Base-by-base conservation (phyloP, 2,113 vertebrate species). In the Ariopsis seemanni region DNA sequence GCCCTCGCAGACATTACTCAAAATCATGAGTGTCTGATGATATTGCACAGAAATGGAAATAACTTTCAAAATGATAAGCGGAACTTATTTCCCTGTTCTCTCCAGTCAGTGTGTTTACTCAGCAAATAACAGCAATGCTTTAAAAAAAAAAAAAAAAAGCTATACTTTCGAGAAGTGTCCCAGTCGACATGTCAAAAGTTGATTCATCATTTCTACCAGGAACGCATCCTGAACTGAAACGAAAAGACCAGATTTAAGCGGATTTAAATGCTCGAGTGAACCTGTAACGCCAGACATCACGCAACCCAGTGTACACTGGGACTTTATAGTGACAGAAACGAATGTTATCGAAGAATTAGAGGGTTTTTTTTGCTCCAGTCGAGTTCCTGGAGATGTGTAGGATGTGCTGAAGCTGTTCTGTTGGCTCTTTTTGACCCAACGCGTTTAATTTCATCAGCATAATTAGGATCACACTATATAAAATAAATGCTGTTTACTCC, bases 31-130 rank as follows among this genome's bases (percentile, higher is more conserved):
- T 0, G 17, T 55, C 30, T 84, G n/a, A 34, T 14, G 14, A 34
- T 84, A 55, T 62, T 65, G 15, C 53, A 15, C 27, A 85, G 58
- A 25, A 57, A 63, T 42, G 80, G 67, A 85, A 85, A 74, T 72
- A 84, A 58, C n/a, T 83, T 52, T 14, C 20, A 27, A 34, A 50
- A 12, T 52, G 42, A 17, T 27, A 30, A 67, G 69, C 69, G 60
- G 67, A 60, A 62, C 12, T 48, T 60, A 85, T n/a, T 42, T 50
- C 53, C 65, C 25, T 62, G 18, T 75, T 75, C 57, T 18, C 30
- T 62, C 18, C 22, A 0, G 25, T 63, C 71, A 57, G 5, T 4
- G 11, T 58, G 67, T 48, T 85, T 58, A 42, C 18, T 72, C 67
- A 85, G 27, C 69, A 85, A 85, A 85, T 60, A 85, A 42, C 60